phyloP scores from a whole-genome alignment of 2,888 invertebrate species.

The Tenthredo mesomela region DNA sequence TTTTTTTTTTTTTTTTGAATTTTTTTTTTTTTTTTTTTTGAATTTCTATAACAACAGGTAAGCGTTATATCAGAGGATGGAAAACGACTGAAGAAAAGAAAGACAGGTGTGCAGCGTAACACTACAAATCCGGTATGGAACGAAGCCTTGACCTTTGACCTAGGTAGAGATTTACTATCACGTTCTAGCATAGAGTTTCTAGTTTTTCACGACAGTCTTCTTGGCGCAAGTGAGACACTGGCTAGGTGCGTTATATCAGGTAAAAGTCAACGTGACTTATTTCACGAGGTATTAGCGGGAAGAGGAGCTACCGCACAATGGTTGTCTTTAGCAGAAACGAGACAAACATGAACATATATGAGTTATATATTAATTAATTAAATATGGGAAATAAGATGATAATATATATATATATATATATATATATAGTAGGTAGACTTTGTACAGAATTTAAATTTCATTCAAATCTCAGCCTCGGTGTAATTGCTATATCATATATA shows the following conservation, averaged over 20 bases:
- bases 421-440: neutral
- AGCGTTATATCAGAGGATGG: conserved; percentile 75
- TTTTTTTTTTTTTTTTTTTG: too few relatives aligned
- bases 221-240: conserved; percentile 81
- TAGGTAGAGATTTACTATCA: conserved; percentile 80
- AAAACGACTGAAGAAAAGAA: conserved; percentile 79
- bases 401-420: neutral
- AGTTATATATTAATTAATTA: neutral
- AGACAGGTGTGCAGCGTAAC: conserved; percentile 78
- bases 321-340: conserved; percentile 79
- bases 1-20: neutral
- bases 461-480: neutral
- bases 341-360: neutral
- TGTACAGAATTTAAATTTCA: neutral
- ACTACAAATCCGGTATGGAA: conserved; percentile 79
- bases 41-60: conserved; percentile 62
- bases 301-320: conserved; percentile 82
- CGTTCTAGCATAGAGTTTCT: conserved; percentile 81
- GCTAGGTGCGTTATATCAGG: conserved; percentile 79
- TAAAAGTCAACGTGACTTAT: conserved; percentile 78
- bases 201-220: conserved; percentile 82
- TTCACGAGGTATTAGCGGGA: conserved; percentile 80
- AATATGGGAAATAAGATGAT: neutral
- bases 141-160: conserved; percentile 79
- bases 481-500: neutral